Percentiles rank a stretch among this genome's conserved stretches.
These are phyloP conservation scores for Gymnothorax javanicus DNA, from an alignment of 2,797 vertebrate species.

Conservation along the genomic window DNA sequence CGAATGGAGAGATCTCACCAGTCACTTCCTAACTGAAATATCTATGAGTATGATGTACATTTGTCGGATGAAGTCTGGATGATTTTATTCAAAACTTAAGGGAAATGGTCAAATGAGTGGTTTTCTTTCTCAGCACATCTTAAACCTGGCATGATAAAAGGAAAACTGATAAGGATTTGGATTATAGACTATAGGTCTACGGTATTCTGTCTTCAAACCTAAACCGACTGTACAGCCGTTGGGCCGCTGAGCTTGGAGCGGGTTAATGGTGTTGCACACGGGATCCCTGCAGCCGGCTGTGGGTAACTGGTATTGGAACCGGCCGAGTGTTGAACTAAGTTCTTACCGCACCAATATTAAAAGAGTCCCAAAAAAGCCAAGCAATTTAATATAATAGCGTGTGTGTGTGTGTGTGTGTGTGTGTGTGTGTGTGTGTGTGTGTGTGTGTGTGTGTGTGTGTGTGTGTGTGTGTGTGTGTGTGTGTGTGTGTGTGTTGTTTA, in stretches of 20 bases:
- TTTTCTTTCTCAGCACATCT: not conserved
- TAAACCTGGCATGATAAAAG: not conserved
- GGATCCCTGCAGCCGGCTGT: not conserved
- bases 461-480: not conserved
- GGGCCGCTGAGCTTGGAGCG: not conserved
- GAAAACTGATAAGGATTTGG: not conserved
- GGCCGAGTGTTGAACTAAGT: not conserved
- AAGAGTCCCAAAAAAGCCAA: too few species aligned
- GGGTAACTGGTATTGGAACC: not conserved
- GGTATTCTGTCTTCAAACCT: not conserved
- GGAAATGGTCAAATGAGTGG: not conserved
- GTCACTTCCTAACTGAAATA: not conserved
- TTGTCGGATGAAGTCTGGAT: not conserved
- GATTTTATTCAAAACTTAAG: not conserved
- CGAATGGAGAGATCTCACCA: not conserved
- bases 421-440: slow-evolving; percentile 1
- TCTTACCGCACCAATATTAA: not conserved
- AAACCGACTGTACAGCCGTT: not conserved
- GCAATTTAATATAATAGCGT: not conserved
- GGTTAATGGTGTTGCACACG: not conserved
- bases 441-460: not conserved
- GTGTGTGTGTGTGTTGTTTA: not conserved
- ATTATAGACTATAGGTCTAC: not conserved
- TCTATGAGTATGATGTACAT: not conserved
- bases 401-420: slow-evolving; percentile 19